These are phyloP conservation scores for Corella eumyota DNA, from an alignment of 23 tunicate species.

Conservation along the genomic window DNA sequence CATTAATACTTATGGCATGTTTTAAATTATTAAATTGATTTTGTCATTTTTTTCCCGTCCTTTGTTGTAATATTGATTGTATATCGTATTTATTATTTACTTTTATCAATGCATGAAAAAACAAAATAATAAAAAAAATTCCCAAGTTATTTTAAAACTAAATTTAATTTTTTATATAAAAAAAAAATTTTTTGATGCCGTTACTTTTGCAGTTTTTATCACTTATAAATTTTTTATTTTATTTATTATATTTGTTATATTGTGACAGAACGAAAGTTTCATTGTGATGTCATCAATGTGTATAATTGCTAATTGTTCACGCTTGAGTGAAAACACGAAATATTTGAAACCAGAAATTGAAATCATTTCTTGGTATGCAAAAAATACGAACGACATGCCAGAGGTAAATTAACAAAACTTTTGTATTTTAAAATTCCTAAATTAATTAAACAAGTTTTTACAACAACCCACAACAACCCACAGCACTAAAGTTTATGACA, in stretches of 20 bases:
- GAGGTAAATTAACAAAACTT: too few relatives aligned
- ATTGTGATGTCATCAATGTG: constrained; percentile 32
- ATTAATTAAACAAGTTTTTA: too few relatives aligned
- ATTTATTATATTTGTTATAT: not conserved
- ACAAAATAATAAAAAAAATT: not conserved
- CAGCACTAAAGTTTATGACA: too few relatives aligned
- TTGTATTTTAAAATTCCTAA: too few relatives aligned
- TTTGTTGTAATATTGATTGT: not conserved
- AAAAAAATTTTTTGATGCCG: not conserved
- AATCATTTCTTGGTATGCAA: constrained; percentile 40
- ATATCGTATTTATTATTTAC: too few relatives aligned
- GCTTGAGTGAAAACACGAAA: constrained; percentile 23
- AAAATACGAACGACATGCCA: constrained; percentile 11
- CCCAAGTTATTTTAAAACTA: not conserved
- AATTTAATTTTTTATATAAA: not conserved
- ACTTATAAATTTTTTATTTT: not conserved
- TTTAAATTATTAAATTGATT: not conserved
- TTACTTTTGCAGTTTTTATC: not conserved
- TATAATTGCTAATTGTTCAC: constrained; percentile 47
- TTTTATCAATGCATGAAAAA: too few relatives aligned
- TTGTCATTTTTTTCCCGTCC: not conserved
- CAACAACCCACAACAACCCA: too few relatives aligned
- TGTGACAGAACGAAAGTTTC: constrained; percentile 2
- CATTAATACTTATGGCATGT: too few relatives aligned
- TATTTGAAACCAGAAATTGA: constrained; percentile 22